These are phyloP conservation scores for Dryomyza anilis DNA, from an alignment of 2,888 invertebrate genomes.

Conservation along the genomic window DNA sequence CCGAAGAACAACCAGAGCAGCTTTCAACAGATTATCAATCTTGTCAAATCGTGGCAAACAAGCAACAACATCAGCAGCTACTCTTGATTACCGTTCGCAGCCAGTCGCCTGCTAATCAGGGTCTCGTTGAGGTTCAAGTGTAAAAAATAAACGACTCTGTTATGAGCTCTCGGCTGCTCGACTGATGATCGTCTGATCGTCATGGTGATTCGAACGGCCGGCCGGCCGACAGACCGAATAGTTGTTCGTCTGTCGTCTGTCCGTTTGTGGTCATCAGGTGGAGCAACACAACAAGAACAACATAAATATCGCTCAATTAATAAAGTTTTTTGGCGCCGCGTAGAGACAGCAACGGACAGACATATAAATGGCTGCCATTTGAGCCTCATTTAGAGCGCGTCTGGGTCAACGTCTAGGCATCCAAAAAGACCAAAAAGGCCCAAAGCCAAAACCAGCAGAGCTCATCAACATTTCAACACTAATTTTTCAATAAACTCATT, in stretches of 20 bases:
- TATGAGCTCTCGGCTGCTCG: neutral
- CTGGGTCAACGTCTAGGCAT: neutral
- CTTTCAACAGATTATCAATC: constrained; percentile 32
- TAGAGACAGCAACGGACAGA: constrained; percentile 1
- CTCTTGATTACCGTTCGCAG: neutral
- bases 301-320: constrained; percentile 19
- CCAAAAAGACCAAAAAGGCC: neutral
- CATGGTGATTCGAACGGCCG: neutral
- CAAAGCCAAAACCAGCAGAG: neutral
- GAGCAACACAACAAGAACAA: constrained; percentile 1
- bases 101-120: constrained; percentile 6
- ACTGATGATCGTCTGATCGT: constrained; percentile 1
- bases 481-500: constrained; percentile 26
- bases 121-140: constrained; percentile 15
- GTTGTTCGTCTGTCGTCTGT: neutral
- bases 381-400: neutral
- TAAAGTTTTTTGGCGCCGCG: constrained; percentile 25
- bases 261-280: constrained; percentile 4
- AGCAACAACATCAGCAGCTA: neutral
- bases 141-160: constrained; percentile 19
- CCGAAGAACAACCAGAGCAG: too few species aligned
- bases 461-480: constrained; percentile 23
- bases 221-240: neutral
- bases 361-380: neutral
- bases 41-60: constrained; percentile 27